A percentile compares a stretch with the other conserved stretches of the same genome.
Conservation (phyloP, 2,888 invertebrate species). For the Aporophyla lueneburgensis region DNA sequence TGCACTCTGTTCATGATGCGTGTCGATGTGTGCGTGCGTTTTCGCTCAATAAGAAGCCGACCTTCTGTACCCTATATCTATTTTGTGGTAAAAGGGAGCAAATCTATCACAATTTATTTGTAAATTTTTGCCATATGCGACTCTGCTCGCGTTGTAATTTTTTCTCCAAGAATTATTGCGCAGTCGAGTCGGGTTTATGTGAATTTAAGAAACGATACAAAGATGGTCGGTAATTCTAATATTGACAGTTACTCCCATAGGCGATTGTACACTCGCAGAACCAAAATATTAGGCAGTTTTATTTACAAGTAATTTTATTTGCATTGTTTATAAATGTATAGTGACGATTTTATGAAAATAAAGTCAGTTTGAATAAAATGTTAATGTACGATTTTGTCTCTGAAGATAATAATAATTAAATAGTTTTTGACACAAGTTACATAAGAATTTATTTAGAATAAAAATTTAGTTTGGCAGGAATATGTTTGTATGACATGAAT, state of each 20-base stretch:
- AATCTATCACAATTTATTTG: neutral
- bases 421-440: conserved; percentile 20
- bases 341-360: neutral
- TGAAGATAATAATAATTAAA: conserved; percentile 24
- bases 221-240: neutral
- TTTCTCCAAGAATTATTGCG: conserved; percentile 29
- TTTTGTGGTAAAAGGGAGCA: neutral
- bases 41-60: neutral
- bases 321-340: neutral
- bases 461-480: conserved; percentile 65
- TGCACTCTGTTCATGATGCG: neutral
- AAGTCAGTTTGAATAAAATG: conserved; percentile 20
- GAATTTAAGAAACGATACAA: neutral
- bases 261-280: neutral
- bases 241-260: neutral
- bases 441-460: conserved; percentile 27
- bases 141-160: conserved; percentile 11
- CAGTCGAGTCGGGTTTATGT: conserved; percentile 12
- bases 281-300: neutral
- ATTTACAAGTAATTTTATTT: conserved; percentile 11
- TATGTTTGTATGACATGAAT: conserved; percentile 58
- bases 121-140: neutral
- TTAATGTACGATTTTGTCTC: conserved; percentile 24
- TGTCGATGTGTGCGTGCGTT: neutral
- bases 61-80: neutral